Evolutionary conservation across 2,888 invertebrate species (phyloP), one percentile per base, ranked within the genome.

Genomic region (Sphaeridia pumilis): DNA sequence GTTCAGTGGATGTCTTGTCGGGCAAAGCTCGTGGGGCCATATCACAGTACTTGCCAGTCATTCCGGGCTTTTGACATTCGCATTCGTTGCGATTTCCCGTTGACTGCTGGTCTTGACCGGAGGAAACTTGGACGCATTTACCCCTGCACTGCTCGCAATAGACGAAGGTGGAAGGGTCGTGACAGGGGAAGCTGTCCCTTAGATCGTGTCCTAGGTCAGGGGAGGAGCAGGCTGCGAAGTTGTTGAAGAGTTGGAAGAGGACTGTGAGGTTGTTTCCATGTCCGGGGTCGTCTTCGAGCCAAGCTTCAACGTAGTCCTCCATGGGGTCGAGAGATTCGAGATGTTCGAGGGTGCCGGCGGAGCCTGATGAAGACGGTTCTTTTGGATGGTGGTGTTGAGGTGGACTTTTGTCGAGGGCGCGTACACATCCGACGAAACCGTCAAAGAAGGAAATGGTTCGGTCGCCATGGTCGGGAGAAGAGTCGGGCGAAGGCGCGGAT

Each of bases 341-440:
- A 38, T 38, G 38, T 5, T 38, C 7, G 5, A 17, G 17, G 5
- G 7, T 5, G 17, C 17, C 12, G 31, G 10, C 31, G 31, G 10
- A 7, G 10, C 31, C 31, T 10, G 14, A 10, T 31, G 10, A 7
- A 7, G 10, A 7, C 24, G 22, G 24, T 3, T 10, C 44, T 17
- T 12, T 17, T 5, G 35, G 2, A 17, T 26, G 21, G 17, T 22
- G 25, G 1, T 31, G 14, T 10, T n/a, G 24, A 20, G 45, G 22
- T 17, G 24, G 7, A 24, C 35, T 43, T 44, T 43, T n/a, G 17
- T 21, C 27, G 25, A 31, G 20, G 24, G 46, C 38, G 24, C 52
- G 38, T 27, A 60, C 55, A 49, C 64, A 64, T 2, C 64, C 64
- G 1, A 61, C 61, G 41, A 64, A 64, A 1, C 64, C 64, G 34